Evolutionary conservation across 30 jellyfish, hydroid and myxozoan genomes (phyloP).

Genomic region (Morbakka virulenta): DNA sequence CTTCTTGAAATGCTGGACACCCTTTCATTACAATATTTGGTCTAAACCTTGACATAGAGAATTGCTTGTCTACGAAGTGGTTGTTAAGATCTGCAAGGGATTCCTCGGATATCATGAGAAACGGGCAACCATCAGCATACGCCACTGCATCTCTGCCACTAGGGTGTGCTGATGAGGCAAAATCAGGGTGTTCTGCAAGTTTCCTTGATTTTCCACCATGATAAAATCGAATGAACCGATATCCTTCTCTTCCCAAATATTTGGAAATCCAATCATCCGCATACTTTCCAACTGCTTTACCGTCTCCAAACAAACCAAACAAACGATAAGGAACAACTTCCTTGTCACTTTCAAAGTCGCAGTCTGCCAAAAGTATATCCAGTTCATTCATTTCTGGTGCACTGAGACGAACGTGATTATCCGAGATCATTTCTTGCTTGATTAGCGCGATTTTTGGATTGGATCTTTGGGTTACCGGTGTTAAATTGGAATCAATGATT

Average conservation of each 20-base stretch:
- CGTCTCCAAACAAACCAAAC: conserved; percentile 43
- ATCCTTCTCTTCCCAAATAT: conserved; percentile 42
- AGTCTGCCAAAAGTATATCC: background rate
- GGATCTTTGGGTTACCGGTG: background rate
- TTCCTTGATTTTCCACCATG: conserved; percentile 40
- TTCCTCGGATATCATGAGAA: conserved; percentile 26
- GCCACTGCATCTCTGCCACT: conserved; percentile 28
- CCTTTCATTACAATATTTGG: conserved; percentile 48
- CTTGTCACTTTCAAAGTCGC: background rate
- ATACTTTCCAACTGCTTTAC: conserved; percentile 37
- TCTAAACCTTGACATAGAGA: conserved; percentile 46
- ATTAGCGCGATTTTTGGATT: background rate
- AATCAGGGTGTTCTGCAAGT: background rate
- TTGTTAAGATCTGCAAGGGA: conserved; percentile 32
- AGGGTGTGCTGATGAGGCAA: conserved; percentile 14
- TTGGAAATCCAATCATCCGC: conserved; percentile 66
- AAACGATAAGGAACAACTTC: conserved; percentile 2
- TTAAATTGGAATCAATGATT: background rate
- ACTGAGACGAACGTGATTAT: background rate
- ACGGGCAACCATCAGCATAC: conserved; percentile 46
- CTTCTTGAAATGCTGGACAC: conserved; percentile 51
- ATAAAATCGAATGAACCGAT: conserved; percentile 13
- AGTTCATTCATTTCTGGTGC: conserved; percentile 56
- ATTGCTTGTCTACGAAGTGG: conserved; percentile 1
- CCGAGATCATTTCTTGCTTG: background rate